Base-by-base conservation (phyloP, 2,113 vertebrate species). In the Ammodytes marinus region DNA sequence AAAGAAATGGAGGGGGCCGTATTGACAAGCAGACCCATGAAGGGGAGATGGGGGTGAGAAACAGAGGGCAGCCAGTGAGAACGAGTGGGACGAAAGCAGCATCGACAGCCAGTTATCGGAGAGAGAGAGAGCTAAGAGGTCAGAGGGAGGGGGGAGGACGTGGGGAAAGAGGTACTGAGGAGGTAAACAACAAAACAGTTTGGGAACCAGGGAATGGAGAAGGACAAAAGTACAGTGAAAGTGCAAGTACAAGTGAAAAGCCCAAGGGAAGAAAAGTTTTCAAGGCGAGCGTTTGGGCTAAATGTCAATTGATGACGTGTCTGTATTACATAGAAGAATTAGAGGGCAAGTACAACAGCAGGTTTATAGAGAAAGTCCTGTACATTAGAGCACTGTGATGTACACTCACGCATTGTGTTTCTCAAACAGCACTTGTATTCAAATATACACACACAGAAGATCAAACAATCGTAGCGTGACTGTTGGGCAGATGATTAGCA, bases 91-190 rank as follows among this genome's bases (percentile, higher is more conserved):
- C 10, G n/a, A 86, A 47, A 83, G 75, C 14, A 3, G 55, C 45
- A 84, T 77, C 14, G 54, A 86, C 80, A 84, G 69, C 50, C 64
- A 60, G 64, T 69, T 79, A 89, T 90, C 64, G 74, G 73, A 88
- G 65, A 77, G 42, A 79, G 68, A 27, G 59, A 67, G 63, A 83
- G 87, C 66, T 27, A 71, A 74, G 71, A 86, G 82, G 73, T 88
- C 68, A 77, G 69, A 37, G 37, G 50, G 47, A 55, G 59, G 55
- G 8, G 61, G 42, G n/a, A 65, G 68, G 37, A 52, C 77, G 66
- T 52, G 67, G 14, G 55, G 59, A 65, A 70, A 17, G 53, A 80
- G 35, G 54, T 45, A 35, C 6, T 63, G 42, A 77, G 53, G 75
- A 72, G 63, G 75, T 83, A 86, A 86, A 87, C 59, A 80, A 61